These are phyloP conservation scores for Thryonomys swinderianus DNA, from an alignment of 2,113 vertebrate genomes.

Conservation along the genomic window DNA sequence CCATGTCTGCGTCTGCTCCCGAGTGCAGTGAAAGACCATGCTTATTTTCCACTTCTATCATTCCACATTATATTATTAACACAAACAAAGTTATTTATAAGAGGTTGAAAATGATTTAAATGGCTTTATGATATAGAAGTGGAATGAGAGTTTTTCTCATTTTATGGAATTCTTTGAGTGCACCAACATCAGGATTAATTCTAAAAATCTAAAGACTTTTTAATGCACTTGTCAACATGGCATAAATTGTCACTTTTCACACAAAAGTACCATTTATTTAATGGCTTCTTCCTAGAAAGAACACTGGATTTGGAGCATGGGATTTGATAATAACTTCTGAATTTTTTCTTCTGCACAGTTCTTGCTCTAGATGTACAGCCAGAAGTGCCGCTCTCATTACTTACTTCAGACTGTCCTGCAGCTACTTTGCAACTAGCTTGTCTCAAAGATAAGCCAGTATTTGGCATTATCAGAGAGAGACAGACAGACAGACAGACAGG, in stretches of 20 bases:
- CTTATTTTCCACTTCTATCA: neutral
- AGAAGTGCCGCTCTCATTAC: neutral
- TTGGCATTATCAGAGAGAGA: neutral
- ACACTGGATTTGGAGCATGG: neutral
- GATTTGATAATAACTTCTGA: neutral
- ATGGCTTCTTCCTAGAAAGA: constrained; percentile 1
- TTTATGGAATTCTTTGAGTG: constrained; percentile 8
- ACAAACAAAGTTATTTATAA: no score
- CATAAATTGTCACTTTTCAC: neutral
- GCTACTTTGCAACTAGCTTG: neutral
- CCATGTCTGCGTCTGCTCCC: neutral
- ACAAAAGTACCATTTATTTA: constrained; percentile 1
- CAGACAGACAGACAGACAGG: no score
- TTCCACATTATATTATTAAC: no score
- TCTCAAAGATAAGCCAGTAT: neutral
- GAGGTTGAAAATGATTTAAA: no score
- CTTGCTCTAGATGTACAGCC: neutral
- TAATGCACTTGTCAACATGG: neutral
- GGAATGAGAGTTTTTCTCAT: constrained; percentile 48
- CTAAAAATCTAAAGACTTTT: constrained; percentile 27
- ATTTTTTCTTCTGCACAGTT: neutral
- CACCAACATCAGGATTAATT: neutral
- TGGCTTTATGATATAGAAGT: no score
- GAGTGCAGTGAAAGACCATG: neutral
- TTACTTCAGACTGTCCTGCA: neutral